Base-by-base conservation (phyloP, 2,888 invertebrate species). In the Acronicta alni region DNA sequence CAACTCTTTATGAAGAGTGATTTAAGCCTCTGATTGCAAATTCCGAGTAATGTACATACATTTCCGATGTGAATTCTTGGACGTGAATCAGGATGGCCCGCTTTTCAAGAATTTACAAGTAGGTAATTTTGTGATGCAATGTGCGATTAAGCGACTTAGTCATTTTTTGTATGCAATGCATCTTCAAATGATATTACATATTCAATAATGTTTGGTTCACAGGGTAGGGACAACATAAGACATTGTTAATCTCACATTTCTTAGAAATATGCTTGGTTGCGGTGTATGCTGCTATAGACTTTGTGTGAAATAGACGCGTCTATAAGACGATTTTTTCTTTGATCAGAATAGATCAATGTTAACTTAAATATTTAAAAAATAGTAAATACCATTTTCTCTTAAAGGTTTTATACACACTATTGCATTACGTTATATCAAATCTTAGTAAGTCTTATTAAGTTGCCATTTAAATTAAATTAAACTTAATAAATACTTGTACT, bases 61-160 rank as follows among this genome's bases (percentile, higher is more conserved):
- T 73, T 72, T 74, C 65, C 64, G 67, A 60, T 71, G 72, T 67
- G 67, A 69, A 79, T 67, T 70, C 70, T 74, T 71, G 72, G 66
- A 79, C 77, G 75, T 84, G 81, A 83, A 80, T 84, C 85, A 81
- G 77, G 76, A 77, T 84, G 81, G 49, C 80, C 79, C 63, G 68
- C 58, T 80, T 82, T 81, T 73, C 52, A 59, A 63, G 68, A 62
- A 77, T 30, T 79, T 75, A 71, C 68, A 63, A 70, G 71, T n/a
- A n/a, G n/a, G n/a, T 76, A 72, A 76, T 69, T 67, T 61, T 54
- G 63, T 76, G 67, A 75, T 80, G 68, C 51, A 77, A 77, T 56
- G 56, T 62, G 49, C 58, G 67, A 72, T 73, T 70, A 63, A 64
- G 58, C 58, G 57, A 45, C 53, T 64, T 67, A 61, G 56, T 68